Conservation (phyloP, 2,888 invertebrate genomes). For the Osmoderma eremita region DNA sequence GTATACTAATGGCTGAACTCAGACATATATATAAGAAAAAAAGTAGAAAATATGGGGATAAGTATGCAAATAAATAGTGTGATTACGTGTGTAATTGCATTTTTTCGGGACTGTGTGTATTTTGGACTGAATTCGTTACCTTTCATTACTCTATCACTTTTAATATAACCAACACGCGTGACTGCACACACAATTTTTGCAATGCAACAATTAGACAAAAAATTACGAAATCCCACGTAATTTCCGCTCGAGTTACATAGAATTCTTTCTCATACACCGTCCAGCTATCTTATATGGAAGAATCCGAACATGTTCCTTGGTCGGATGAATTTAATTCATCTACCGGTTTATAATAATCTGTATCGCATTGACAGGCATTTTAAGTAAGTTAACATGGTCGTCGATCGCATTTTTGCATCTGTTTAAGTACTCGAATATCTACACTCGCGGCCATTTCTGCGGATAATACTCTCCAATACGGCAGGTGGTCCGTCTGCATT, state of each 20-base stretch:
- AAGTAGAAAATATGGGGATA: no score
- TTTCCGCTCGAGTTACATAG: not conserved
- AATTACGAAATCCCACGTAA: slow-evolving; percentile 14
- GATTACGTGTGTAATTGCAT: no score
- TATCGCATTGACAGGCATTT: slow-evolving; percentile 37
- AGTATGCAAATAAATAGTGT: no score
- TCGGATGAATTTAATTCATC: slow-evolving; percentile 33
- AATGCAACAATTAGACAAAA: not conserved
- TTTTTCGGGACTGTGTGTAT: no score
- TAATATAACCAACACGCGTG: no score
- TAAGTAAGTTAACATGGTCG: slow-evolving; percentile 39
- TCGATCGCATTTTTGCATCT: slow-evolving; percentile 43
- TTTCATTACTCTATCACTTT: no score
- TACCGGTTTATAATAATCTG: slow-evolving; percentile 37
- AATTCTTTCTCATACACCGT: slow-evolving; percentile 9
- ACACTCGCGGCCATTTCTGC: slow-evolving; percentile 45
- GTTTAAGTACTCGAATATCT: slow-evolving; percentile 35
- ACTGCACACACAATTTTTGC: not conserved
- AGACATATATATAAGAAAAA: no score
- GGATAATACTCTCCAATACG: slow-evolving; percentile 45
- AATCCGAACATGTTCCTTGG: slow-evolving; percentile 15
- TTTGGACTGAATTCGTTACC: no score
- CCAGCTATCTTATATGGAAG: slow-evolving; percentile 22
- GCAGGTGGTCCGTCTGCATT: slow-evolving; percentile 50
- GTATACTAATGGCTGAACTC: no score